Conservation (phyloP, 2,888 invertebrate genomes). For the Ischnus inquisitorius region DNA sequence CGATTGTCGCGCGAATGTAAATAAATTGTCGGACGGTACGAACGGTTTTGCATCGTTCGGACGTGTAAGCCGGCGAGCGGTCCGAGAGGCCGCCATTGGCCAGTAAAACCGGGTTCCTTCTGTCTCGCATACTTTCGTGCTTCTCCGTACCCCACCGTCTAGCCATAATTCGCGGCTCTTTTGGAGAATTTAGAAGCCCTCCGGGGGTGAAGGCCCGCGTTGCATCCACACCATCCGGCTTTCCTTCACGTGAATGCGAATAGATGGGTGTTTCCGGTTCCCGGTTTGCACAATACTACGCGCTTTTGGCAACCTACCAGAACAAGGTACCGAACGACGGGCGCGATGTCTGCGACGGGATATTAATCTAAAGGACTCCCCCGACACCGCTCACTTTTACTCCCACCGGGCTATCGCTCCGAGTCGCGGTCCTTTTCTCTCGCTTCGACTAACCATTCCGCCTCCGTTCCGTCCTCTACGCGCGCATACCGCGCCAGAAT, state of each 20-base stretch:
- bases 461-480: not conserved
- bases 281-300: conserved; percentile 76
- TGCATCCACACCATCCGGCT: conserved; percentile 28
- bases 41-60: not conserved
- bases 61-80: not conserved
- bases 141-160: not conserved
- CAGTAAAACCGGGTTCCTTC: conserved; percentile 9
- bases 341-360: conserved; percentile 77
- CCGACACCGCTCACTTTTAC: conserved; percentile 47
- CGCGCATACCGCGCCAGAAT: not conserved
- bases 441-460: not conserved
- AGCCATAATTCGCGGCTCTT: conserved; percentile 65
- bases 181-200: conserved; percentile 68
- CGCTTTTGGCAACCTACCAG: conserved; percentile 81
- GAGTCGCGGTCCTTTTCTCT: not conserved
- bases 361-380: conserved; percentile 79
- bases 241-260: not conserved
- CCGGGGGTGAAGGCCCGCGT: conserved; percentile 40
- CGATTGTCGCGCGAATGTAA: not conserved
- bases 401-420: conserved; percentile 1
- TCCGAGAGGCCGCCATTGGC: not conserved
- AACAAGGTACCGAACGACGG: conserved; percentile 76
- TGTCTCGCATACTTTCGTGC: conserved; percentile 48
- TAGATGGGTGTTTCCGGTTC: conserved; percentile 76
- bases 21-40: not conserved